Base-by-base conservation (phyloP, 2,888 invertebrate species). In the Phyllotreta cruciferae region DNA sequence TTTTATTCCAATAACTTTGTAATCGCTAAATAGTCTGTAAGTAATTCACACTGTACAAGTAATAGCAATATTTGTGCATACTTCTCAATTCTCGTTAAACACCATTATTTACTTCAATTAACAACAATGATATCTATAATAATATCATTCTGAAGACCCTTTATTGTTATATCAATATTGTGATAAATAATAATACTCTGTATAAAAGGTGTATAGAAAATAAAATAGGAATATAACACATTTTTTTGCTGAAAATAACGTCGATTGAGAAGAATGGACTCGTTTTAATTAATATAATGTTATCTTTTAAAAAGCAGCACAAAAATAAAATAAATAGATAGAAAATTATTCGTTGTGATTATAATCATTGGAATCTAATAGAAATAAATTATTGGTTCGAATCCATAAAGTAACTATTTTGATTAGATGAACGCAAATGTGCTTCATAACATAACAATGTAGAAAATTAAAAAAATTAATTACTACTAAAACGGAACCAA, bases 41-140 rank as follows among this genome's bases (percentile, higher is more conserved):
- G 58, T 24, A 60, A 47, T 65, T 67, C 64, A 66, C 68, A 66
- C 79, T 83, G 82, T 83, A 83, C 80, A 82, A 82, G 82, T 74
- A 80, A 80, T 81, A 81, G 82, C 82, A 83, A 83, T 82, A 82
- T 82, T 79, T 70, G 65, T 68, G 53, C 53, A 56, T 60, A 49
- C 50, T 62, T 56, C 63, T 66, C 65, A 60, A 45, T 63, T 60
- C 61, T 36, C 38, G 11, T 52, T 52, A 37, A 8, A 7, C 6
- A 7, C 6, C 11, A 10, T 5, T 49, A 9, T 8, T 45, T 35
- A 44, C 24, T 8, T 54, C 13, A 9, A 45, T 37, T 34, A 52
- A 14, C 37, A 50, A 50, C 37, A 50, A 35, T 5, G 34, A 10
- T 11, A 50, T 11, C 1, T 6, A 11, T 38, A 37, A 37, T 5